phyloP scores from a whole-genome alignment of 2,888 invertebrate species.

The Rhorus exstirpatorius region DNA sequence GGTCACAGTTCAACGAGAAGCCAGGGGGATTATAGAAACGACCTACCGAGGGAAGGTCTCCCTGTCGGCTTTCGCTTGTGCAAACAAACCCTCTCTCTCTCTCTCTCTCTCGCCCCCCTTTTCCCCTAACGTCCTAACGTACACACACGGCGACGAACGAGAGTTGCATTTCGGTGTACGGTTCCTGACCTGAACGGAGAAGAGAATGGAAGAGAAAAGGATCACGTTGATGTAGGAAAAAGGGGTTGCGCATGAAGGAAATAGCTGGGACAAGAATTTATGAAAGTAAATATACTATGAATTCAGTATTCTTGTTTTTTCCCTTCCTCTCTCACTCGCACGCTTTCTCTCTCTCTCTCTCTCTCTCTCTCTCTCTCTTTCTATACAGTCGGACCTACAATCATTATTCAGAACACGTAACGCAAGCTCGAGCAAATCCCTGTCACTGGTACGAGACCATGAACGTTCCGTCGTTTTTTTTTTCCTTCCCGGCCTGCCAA shows the following conservation, averaged over 20 bases:
- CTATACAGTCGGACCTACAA: slow-evolving; percentile 48
- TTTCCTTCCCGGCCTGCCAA: slow-evolving; percentile 27
- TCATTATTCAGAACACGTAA: slow-evolving; percentile 73
- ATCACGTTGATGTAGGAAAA: slow-evolving; percentile 55
- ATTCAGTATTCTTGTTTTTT: slow-evolving; percentile 29
- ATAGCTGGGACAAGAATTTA: slow-evolving; percentile 55
- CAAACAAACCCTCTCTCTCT: slow-evolving; percentile 36
- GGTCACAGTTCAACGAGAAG: slow-evolving; percentile 53
- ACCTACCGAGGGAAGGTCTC: slow-evolving; percentile 39
- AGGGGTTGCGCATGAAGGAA: slow-evolving; percentile 41
- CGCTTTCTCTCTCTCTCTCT: slow-evolving; percentile 25
- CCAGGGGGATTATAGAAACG: slow-evolving; percentile 63
- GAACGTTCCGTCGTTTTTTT: slow-evolving; percentile 36
- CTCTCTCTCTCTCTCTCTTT: slow-evolving; percentile 11
- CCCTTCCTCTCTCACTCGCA: no score
- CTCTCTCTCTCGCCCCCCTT: no score
- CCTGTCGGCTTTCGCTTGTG: slow-evolving; percentile 60
- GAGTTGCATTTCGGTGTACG: slow-evolving; percentile 54
- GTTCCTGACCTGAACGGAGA: slow-evolving; percentile 37
- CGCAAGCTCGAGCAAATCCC: slow-evolving; percentile 68
- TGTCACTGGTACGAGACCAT: slow-evolving; percentile 45
- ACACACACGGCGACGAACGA: slow-evolving; percentile 52
- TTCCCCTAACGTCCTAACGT: no score
- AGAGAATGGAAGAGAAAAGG: slow-evolving; percentile 26
- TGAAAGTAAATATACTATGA: slow-evolving; percentile 58